Percentiles rank a stretch among this genome's conserved stretches.
phyloP scores from a whole-genome alignment of 92 coral and sea anemone species.

The Scolanthus callimorphus region DNA sequence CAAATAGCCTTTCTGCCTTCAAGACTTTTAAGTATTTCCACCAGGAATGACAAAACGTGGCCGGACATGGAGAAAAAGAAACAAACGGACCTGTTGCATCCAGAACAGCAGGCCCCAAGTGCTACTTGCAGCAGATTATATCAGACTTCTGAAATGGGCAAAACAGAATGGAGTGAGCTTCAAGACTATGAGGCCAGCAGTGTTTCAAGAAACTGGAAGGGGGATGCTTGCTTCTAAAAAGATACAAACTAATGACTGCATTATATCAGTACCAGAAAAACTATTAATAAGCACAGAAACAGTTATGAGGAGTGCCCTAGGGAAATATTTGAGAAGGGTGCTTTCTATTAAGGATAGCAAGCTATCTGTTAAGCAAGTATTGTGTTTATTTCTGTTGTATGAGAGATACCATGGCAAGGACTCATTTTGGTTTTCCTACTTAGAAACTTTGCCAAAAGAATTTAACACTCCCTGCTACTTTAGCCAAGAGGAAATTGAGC shows the following conservation, averaged over 20 bases:
- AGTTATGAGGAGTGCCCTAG: slow-evolving; percentile 44
- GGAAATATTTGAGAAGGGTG: background rate
- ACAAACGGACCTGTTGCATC: too few relatives aligned
- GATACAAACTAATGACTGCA: slow-evolving; percentile 37
- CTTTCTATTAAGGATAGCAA: slow-evolving; percentile 1
- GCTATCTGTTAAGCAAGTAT: slow-evolving; percentile 34
- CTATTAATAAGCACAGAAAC: slow-evolving; percentile 65
- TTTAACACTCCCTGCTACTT: slow-evolving; percentile 89
- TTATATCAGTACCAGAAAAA: slow-evolving; percentile 72
- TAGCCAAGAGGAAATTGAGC: slow-evolving; percentile 31
- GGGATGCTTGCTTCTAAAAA: slow-evolving; percentile 67
- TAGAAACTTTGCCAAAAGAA: slow-evolving; percentile 56
- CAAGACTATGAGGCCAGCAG: slow-evolving; percentile 64
- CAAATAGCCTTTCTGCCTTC: too few relatives aligned
- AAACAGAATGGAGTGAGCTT: slow-evolving; percentile 70
- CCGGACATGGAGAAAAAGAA: slow-evolving; percentile 50
- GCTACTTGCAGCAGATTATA: slow-evolving; percentile 48
- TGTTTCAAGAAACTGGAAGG: slow-evolving; percentile 70
- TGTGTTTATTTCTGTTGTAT: slow-evolving; percentile 65
- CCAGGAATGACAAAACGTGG: slow-evolving; percentile 40
- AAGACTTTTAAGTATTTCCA: too few relatives aligned
- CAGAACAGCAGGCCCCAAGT: slow-evolving; percentile 8
- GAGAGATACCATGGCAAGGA: slow-evolving; percentile 50
- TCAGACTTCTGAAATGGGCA: slow-evolving; percentile 79
- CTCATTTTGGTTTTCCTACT: slow-evolving; percentile 92